Base-by-base conservation (phyloP, 2,888 invertebrate genomes). In the Ophion costatus region DNA sequence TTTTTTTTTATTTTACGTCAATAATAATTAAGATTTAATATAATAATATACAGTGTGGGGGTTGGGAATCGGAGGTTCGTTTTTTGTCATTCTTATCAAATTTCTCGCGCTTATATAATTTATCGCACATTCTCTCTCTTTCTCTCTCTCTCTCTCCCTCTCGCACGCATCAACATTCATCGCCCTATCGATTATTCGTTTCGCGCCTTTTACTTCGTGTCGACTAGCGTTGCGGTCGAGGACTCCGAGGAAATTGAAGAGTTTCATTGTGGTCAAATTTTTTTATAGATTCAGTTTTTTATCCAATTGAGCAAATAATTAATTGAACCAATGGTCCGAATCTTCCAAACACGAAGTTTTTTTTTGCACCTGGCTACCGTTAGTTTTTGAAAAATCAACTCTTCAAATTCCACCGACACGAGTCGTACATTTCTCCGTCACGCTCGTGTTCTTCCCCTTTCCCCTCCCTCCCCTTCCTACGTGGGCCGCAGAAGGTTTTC, bases 11-110 rank as follows among this genome's bases (percentile, higher is more conserved):
- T 89, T 90, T 91, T 91, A 92, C 90, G 91, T 92, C 92, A 92
- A 59, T 93, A 92, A 92, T 93, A 92, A 93, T 92, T 91, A 92
- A 91, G 91, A 87, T 92, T 92, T 91, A 92, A 90, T 92, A 91
- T 92, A 92, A 92, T 93, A 93, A 91, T 93, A 92, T 93, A 92
- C 92, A 93, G 89, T 79, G 79, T 84, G 85, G 82, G 90, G 88
- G 89, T 20, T n/a, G 42, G 87, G 87, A 85, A 88, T 87, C 88
- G 86, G 88, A 87, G 86, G 64, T 86, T 76, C 76, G 85, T 82
- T 80, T 82, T 85, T 86, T 59, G 38, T 85, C 71, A 24, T 83
- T 81, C 78, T 80, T 45, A 57, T 69, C 76, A 81, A 77, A 61
- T 82, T 81, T 86, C 82, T 71, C 80, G 83, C 79, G 79, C 57